Evolutionary conservation across 2,797 vertebrate genomes (phyloP).

Genomic region (Poecile montanus): DNA sequence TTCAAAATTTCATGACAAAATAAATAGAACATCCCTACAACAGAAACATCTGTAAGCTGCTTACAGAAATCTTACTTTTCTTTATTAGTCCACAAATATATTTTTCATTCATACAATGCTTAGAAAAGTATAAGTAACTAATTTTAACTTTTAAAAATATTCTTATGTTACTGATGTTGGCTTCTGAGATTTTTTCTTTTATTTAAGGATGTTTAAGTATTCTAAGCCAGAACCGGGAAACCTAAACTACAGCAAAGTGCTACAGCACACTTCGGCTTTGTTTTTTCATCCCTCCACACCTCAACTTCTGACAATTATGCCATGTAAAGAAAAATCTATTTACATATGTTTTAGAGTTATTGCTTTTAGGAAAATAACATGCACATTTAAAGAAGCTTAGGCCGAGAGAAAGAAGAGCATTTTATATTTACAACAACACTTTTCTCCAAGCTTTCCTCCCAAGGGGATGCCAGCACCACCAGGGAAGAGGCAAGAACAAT

Average conservation of each 20-base stretch:
- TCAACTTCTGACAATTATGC: neutral
- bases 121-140: neutral
- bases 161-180: accelerated
- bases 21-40: neutral
- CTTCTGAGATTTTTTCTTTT: neutral
- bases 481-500: neutral
- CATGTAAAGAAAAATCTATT: neutral
- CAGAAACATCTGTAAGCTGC: neutral
- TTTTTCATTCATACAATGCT: neutral
- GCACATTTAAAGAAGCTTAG: neutral
- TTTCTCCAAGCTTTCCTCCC: neutral
- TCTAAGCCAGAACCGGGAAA: neutral
- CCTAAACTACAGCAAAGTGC: neutral
- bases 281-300: neutral
- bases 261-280: neutral
- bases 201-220: neutral
- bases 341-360: neutral
- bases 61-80: neutral
- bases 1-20: neutral
- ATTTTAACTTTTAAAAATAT: neutral
- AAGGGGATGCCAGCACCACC: neutral
- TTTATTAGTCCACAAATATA: neutral
- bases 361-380: neutral
- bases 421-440: neutral
- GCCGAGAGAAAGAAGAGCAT: neutral